Evolutionary conservation across 1,140 invertebrate species (phyloP).

Genomic region (Danaus melanippus): DNA sequence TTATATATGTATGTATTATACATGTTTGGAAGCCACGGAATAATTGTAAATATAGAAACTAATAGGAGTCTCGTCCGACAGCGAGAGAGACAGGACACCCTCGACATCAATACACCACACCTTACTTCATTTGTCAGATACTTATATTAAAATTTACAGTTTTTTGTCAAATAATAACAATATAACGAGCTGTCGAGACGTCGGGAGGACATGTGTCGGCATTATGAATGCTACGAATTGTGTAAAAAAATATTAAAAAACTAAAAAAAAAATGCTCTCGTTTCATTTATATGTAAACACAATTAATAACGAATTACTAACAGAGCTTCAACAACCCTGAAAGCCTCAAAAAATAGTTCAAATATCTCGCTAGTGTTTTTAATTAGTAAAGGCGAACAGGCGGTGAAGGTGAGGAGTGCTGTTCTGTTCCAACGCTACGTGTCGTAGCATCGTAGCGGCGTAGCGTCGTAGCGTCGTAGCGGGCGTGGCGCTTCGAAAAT

Average conservation of each 20-base stretch:
- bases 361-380: too few relatives aligned
- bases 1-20: conserved; percentile 66
- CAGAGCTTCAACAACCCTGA: too few relatives aligned
- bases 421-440: conserved; percentile 30
- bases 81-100: conserved; percentile 37
- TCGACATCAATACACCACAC: conserved; percentile 60
- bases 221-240: conserved; percentile 74
- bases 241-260: conserved; percentile 74
- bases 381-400: too few relatives aligned
- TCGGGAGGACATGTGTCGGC: conserved; percentile 60
- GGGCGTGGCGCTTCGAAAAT: conserved; percentile 60
- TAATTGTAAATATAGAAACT: conserved; percentile 64
- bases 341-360: too few relatives aligned
- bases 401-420: not conserved
- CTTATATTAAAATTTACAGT: conserved; percentile 41
- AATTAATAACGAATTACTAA: not conserved
- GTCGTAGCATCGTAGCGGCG: conserved; percentile 38
- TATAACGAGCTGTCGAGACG: conserved; percentile 50
- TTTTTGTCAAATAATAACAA: conserved; percentile 38
- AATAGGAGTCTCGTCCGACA: conserved; percentile 44
- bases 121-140: conserved; percentile 36
- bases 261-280: conserved; percentile 62
- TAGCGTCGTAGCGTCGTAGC: conserved; percentile 48
- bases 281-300: conserved; percentile 40
- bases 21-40: conserved; percentile 55